phyloP scores from a whole-genome alignment of 2,797 vertebrate species.

The Limnodromus scolopaceus region DNA sequence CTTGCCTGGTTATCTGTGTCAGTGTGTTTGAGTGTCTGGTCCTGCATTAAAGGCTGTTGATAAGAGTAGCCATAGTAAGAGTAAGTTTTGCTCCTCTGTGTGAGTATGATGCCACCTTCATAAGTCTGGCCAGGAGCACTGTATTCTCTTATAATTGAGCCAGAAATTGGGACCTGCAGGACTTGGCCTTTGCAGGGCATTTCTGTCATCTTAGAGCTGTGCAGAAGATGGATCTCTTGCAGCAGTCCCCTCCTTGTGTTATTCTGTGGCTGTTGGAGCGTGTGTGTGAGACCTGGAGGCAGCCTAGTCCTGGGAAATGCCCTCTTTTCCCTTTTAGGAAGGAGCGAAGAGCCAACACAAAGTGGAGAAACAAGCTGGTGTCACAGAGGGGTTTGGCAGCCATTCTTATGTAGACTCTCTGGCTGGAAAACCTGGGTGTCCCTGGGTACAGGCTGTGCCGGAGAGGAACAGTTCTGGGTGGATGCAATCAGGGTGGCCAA shows the following conservation, averaged over 20 bases:
- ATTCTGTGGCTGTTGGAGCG: not conserved
- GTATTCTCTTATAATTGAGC: not conserved
- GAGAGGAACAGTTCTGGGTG: not conserved
- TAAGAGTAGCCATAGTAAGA: not conserved
- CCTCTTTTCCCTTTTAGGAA: not conserved
- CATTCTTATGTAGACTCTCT: not conserved
- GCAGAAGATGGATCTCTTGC: not conserved
- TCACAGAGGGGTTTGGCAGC: not conserved
- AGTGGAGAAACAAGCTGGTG: not conserved
- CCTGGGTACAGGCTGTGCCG: fast-evolving
- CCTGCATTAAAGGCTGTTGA: not conserved
- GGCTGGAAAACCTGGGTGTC: not conserved
- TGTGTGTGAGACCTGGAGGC: not conserved
- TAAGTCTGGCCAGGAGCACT: not conserved
- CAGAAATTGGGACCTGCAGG: not conserved
- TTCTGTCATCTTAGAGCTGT: not conserved
- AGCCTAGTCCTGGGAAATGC: not conserved
- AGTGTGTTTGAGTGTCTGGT: not conserved
- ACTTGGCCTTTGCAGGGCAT: not conserved
- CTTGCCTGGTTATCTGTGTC: not conserved
- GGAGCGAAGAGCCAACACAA: fast-evolving
- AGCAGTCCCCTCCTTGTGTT: not conserved
- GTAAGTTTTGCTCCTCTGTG: not conserved
- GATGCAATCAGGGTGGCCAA: not conserved
- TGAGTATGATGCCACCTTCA: not conserved